Evolutionary conservation across 2,797 vertebrate genomes (phyloP), one percentile per base, ranked within the genome.

Genomic region (Aulostomus chinensis): DNA sequence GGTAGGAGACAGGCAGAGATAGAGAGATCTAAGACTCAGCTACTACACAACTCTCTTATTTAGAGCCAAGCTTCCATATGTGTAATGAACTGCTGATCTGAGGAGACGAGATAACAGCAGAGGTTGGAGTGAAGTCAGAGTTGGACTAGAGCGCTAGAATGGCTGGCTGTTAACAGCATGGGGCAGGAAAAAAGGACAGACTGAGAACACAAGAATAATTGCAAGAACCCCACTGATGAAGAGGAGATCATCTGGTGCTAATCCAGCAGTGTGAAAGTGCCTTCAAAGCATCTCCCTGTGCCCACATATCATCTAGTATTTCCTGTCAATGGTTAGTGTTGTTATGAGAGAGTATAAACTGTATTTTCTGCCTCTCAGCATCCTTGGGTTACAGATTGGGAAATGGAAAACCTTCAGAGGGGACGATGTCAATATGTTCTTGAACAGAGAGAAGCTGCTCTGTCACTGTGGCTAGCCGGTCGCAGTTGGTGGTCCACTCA

Each of bases 321-420:
- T 90, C 86, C 83, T 88, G 83, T 73, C 68, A 35, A 75, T 69
- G 81, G 76, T 83, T 71, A 73, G 69, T 41, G 71, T 78, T 86
- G 86, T 86, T 90, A 78, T 85, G 78, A 84, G 67, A 73, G 57
- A 76, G 67, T 38, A 73, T 88, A 88, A 87, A 88, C 84, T 86
- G 80, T 84, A 75, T 84, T 82, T 75, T 83, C 65, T 79, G 60
- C 78, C 73, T 84, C 79, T 86, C 81, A 80, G 76, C 84, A 73
- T 74, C 53, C 55, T 71, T 30, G 66, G 71, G 66, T 73, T 78
- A 63, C 38, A 60, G 60, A 61, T 60, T 63, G 31, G 43, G 26
- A 54, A 36, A 30, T 34, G 10, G 39, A 71, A 66, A 58, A 61
- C 52, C 79, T 86, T 86, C 81, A 84, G 62, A 73, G 43, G 48